Percentiles rank a stretch among this genome's conserved stretches.
Evolutionary conservation across 2,888 invertebrate genomes (phyloP).

Genomic region (Amorpha juglandis): DNA sequence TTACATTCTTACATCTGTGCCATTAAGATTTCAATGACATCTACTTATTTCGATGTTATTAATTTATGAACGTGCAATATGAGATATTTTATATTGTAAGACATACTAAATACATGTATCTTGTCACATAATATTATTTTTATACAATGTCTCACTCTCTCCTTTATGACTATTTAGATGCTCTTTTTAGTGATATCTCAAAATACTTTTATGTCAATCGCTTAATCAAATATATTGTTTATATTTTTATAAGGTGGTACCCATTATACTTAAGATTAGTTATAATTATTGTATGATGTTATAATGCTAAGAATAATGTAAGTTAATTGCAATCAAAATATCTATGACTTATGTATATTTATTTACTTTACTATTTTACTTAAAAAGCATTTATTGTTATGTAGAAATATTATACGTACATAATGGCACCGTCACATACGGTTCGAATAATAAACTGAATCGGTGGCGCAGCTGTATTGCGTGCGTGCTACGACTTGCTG

Average conservation of each 20-base stretch:
- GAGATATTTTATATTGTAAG: slow-evolving; percentile 37
- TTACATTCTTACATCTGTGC: slow-evolving; percentile 58
- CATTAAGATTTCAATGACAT: slow-evolving; percentile 49
- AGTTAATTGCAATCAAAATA: background rate
- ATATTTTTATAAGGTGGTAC: slow-evolving; percentile 61
- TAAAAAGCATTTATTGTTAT: slow-evolving; percentile 8
- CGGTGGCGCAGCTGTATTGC: too few species aligned
- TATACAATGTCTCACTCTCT: slow-evolving; percentile 41
- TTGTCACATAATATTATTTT: slow-evolving; percentile 39
- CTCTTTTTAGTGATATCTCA: slow-evolving; percentile 39
- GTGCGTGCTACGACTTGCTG: too few species aligned
- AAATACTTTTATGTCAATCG: slow-evolving; percentile 41
- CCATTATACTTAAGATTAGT: slow-evolving; percentile 2
- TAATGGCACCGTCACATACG: too few species aligned
- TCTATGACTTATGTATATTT: background rate
- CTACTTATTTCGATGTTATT: slow-evolving; percentile 28
- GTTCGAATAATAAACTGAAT: too few species aligned
- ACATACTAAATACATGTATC: slow-evolving; percentile 28
- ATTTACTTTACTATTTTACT: slow-evolving; percentile 5
- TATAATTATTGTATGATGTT: background rate
- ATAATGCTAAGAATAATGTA: background rate
- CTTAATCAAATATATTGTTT: slow-evolving; percentile 53
- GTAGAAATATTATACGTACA: background rate
- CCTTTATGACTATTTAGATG: slow-evolving; percentile 40
- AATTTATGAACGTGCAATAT: slow-evolving; percentile 43